Conservation (phyloP, 35 echinoderm and acorn worm genomes). For the Stichopus chloronotus region DNA sequence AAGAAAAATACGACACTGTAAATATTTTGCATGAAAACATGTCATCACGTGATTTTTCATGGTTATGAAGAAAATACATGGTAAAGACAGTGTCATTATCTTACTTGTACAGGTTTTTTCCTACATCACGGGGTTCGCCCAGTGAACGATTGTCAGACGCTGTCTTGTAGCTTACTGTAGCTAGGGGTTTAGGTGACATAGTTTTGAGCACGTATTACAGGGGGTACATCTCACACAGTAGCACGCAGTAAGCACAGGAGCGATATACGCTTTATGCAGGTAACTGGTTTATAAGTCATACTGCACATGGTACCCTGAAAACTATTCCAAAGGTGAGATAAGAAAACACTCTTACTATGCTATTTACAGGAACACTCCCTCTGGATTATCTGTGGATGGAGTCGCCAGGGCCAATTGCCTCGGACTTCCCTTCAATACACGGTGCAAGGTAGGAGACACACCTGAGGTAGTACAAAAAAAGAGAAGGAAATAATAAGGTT, state of each 20-base stretch:
- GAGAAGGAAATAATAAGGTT: not conserved
- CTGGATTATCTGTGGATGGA: conserved; percentile 78
- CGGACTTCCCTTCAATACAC: conserved; percentile 53
- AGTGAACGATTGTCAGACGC: too few species aligned
- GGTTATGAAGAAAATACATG: too few species aligned
- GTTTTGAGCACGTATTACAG: not conserved
- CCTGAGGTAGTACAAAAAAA: not conserved
- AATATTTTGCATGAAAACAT: too few species aligned
- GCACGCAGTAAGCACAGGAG: not conserved
- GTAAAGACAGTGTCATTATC: too few species aligned
- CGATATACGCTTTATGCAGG: not conserved
- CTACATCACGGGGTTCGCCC: too few species aligned
- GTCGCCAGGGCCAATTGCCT: conserved; percentile 61
- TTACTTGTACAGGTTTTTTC: too few species aligned
- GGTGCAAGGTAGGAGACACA: conserved; percentile 26
- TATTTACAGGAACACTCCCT: conserved; percentile 73
- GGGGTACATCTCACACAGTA: not conserved
- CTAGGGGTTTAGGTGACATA: not conserved
- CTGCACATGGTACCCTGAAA: too few species aligned
- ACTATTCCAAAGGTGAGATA: too few species aligned
- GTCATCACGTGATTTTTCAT: too few species aligned
- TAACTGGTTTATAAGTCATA: not conserved
- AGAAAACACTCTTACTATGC: not conserved
- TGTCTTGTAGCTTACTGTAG: too few species aligned
- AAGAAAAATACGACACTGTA: too few species aligned